Evolutionary conservation across 2,888 invertebrate genomes (phyloP).

Genomic region (Prenolepis imparis): DNA sequence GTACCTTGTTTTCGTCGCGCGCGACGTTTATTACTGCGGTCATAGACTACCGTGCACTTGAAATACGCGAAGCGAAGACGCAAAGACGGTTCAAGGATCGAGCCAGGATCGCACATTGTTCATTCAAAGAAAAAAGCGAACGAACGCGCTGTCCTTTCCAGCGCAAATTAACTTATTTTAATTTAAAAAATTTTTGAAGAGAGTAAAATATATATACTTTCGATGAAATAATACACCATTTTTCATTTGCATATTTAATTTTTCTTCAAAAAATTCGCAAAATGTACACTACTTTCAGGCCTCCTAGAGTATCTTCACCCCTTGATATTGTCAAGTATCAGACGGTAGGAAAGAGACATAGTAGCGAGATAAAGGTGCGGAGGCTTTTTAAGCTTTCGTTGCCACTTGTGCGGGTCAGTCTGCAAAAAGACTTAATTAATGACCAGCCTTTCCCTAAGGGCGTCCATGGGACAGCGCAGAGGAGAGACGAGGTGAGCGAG

Average conservation of each 20-base stretch:
- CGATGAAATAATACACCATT: too few relatives aligned
- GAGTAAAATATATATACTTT: too few relatives aligned
- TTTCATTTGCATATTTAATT: too few relatives aligned
- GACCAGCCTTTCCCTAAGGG: slow-evolving; percentile 83
- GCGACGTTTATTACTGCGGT: slow-evolving; percentile 11
- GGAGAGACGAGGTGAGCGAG: slow-evolving; percentile 80
- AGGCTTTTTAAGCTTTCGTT: slow-evolving; percentile 81
- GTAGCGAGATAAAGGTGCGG: slow-evolving; percentile 64
- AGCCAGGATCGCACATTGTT: neutral
- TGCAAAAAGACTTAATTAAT: slow-evolving; percentile 86
- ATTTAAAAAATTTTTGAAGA: too few relatives aligned
- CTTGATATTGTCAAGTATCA: slow-evolving; percentile 70
- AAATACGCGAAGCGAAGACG: slow-evolving; percentile 2
- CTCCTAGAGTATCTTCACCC: too few relatives aligned
- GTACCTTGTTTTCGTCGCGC: slow-evolving; percentile 24
- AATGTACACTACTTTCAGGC: too few relatives aligned
- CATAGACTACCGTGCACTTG: neutral
- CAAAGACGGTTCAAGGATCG: neutral
- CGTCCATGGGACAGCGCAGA: slow-evolving; percentile 79
- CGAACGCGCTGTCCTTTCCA: slow-evolving; percentile 20
- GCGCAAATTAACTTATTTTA: too few relatives aligned
- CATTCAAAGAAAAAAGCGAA: slow-evolving; percentile 39
- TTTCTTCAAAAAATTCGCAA: too few relatives aligned
- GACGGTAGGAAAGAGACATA: slow-evolving; percentile 63
- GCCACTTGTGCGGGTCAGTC: slow-evolving; percentile 85